A percentile compares a stretch with the other conserved stretches of the same genome.
phyloP scores from a whole-genome alignment of 2,888 invertebrate species.

The Coecobrya sp. region DNA sequence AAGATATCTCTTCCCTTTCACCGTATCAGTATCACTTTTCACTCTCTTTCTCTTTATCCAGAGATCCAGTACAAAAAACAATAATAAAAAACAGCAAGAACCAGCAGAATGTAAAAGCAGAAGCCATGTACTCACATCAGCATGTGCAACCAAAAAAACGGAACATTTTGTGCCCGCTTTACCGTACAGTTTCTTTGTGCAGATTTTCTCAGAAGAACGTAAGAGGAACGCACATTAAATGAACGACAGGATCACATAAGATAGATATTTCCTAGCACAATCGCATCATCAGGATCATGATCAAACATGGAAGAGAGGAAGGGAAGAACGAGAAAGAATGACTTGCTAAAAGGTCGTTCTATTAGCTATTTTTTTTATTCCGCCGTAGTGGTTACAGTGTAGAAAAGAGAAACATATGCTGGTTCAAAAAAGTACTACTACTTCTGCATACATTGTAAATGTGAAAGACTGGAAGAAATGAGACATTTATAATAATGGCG shows the following conservation, averaged over 20 bases:
- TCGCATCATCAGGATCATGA: slow-evolving; percentile 19
- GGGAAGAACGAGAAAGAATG: slow-evolving; percentile 22
- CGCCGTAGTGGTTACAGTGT: not conserved
- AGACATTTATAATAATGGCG: slow-evolving; percentile 43
- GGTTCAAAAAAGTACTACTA: not conserved
- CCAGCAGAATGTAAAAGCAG: slow-evolving; percentile 7
- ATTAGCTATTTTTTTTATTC: slow-evolving; percentile 10
- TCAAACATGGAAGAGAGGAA: slow-evolving; percentile 1
- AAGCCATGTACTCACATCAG: not conserved
- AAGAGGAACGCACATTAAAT: slow-evolving; percentile 28
- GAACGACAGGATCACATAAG: slow-evolving; percentile 20
- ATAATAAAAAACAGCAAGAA: slow-evolving; percentile 15
- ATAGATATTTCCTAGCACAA: slow-evolving; percentile 4
- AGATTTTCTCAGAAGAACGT: not conserved
- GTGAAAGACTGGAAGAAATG: not conserved
- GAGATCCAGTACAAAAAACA: not conserved
- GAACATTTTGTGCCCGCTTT: slow-evolving; percentile 7
- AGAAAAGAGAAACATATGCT: slow-evolving; percentile 1
- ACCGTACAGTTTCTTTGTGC: slow-evolving; percentile 19
- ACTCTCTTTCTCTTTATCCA: slow-evolving; percentile 43
- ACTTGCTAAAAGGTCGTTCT: slow-evolving; percentile 52
- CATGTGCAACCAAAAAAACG: not conserved
- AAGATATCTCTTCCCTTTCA: slow-evolving; percentile 38
- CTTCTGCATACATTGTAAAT: too few species aligned
- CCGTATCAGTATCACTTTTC: slow-evolving; percentile 55